Conservation (phyloP, 1,140 invertebrate species). For the Araneus ventricosus region DNA sequence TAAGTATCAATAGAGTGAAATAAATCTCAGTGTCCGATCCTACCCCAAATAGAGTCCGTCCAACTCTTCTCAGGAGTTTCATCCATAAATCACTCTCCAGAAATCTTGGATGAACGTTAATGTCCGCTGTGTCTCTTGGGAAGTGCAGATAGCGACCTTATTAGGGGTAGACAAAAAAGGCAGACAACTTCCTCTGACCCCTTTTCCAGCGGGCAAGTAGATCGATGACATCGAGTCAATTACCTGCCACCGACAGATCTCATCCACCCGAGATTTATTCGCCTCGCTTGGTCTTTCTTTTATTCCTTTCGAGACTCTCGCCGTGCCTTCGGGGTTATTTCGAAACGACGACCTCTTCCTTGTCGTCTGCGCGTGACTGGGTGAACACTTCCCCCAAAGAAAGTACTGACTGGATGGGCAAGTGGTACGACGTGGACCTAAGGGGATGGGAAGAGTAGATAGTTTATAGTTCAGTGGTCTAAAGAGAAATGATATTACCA, state of each 20-base stretch:
- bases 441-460: neutral
- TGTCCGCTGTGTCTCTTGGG: too few relatives aligned
- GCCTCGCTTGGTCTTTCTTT: neutral
- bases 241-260: neutral
- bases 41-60: too few relatives aligned
- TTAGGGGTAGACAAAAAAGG: too few relatives aligned
- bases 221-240: slow-evolving; percentile 22
- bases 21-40: too few relatives aligned
- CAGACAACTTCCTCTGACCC: neutral
- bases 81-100: too few relatives aligned
- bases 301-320: neutral
- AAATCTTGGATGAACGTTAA: too few relatives aligned
- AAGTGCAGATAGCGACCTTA: too few relatives aligned
- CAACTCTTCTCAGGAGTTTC: too few relatives aligned
- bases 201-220: neutral
- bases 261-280: neutral
- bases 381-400: neutral
- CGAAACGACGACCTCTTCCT: neutral
- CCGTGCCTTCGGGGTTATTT: neutral
- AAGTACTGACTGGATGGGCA: too few relatives aligned
- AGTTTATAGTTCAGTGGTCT: neutral
- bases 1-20: too few relatives aligned
- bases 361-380: neutral
- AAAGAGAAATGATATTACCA: neutral
- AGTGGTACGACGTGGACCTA: neutral